phyloP scores from a whole-genome alignment of 2,888 invertebrate species.

The Sesamia inferens region DNA sequence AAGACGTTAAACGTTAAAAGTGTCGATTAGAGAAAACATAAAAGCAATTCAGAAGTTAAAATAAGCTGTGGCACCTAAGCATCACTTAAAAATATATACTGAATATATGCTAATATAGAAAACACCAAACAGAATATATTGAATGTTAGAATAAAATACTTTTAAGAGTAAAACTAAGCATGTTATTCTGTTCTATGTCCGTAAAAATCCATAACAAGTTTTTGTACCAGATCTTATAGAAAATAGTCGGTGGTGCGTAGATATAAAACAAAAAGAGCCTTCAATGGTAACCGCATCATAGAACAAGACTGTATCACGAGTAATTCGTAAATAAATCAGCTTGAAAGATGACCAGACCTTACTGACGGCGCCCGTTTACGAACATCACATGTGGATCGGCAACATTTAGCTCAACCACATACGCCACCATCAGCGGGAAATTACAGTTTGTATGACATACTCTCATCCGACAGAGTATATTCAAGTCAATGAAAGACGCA shows the following conservation, averaged over 20 bases:
- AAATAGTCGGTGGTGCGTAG: conserved; percentile 70
- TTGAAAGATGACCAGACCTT: conserved; percentile 60
- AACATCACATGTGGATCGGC: no score
- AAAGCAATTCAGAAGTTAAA: no score
- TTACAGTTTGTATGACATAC: no score
- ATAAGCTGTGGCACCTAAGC: not conserved
- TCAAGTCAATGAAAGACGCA: no score
- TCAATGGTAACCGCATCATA: conserved; percentile 69
- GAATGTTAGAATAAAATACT: conserved; percentile 60
- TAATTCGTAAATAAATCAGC: conserved; percentile 75
- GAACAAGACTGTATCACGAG: conserved; percentile 70
- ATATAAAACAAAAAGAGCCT: conserved; percentile 69
- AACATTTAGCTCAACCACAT: no score
- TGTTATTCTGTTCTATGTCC: conserved; percentile 48
- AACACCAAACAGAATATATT: conserved; percentile 59
- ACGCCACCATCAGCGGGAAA: no score
- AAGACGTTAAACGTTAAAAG: no score
- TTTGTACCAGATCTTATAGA: conserved; percentile 58
- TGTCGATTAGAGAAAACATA: no score
- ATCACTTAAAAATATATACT: conserved; percentile 45
- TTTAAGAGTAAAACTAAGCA: conserved; percentile 52
- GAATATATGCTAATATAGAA: conserved; percentile 36
- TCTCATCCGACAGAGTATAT: no score
- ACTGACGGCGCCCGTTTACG: no score
- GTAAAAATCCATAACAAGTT: conserved; percentile 43